Conservation (phyloP, 2,888 invertebrate genomes). For the Balanococcus diminutus region DNA sequence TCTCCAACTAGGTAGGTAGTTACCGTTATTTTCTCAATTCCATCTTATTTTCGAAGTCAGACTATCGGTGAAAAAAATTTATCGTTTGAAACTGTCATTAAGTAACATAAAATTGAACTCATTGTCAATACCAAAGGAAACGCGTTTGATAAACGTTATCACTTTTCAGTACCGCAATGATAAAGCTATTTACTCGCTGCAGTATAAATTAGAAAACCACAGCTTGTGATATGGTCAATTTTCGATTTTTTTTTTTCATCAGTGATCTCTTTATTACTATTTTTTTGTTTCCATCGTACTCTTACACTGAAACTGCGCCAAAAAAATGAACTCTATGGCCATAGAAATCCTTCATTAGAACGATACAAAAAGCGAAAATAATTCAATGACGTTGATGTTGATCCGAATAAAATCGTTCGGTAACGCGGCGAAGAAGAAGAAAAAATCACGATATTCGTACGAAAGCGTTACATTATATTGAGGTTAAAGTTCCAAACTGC, state of each 20-base stretch:
- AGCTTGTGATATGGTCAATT: too few relatives aligned
- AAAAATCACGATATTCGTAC: background rate
- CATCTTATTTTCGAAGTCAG: too few relatives aligned
- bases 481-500: background rate
- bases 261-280: background rate
- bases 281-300: background rate
- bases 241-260: too few relatives aligned
- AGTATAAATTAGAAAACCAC: too few relatives aligned
- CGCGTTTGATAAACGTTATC: background rate
- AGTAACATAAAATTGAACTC: background rate
- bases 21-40: too few relatives aligned
- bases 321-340: background rate
- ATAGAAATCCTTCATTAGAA: background rate
- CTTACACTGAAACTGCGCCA: background rate
- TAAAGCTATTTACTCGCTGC: background rate
- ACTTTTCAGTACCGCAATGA: background rate
- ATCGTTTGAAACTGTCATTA: background rate
- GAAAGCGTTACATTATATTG: background rate
- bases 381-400: background rate
- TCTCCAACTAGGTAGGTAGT: too few relatives aligned
- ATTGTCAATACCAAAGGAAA: background rate
- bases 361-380: background rate
- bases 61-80: background rate
- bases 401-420: background rate
- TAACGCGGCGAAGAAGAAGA: background rate